These are phyloP conservation scores for Arctocebus calabarensis DNA, from an alignment of 2,797 vertebrate species.

Conservation along the genomic window DNA sequence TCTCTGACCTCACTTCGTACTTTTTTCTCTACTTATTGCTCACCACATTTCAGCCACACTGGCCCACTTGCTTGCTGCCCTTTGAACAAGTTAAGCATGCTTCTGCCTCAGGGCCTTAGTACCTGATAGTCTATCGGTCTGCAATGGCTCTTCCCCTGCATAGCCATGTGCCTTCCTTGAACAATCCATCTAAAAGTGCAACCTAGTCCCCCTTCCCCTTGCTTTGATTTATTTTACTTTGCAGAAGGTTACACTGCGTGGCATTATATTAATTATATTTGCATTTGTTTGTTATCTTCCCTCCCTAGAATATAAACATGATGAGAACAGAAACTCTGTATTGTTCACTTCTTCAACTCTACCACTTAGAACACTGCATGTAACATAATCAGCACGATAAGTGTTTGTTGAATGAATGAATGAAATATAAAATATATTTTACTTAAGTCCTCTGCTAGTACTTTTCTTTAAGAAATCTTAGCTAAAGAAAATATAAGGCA, in stretches of 20 bases:
- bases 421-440: conserved; percentile 41
- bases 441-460: neutral
- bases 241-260: neutral
- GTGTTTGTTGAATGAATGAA: conserved; percentile 39
- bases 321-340: neutral
- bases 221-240: conserved; percentile 29
- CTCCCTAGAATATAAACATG: conserved; percentile 14
- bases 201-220: neutral
- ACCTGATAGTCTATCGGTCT: conserved; percentile 29
- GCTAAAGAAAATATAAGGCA: neutral
- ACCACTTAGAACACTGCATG: neutral
- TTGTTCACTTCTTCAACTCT: neutral
- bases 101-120: conserved; percentile 5
- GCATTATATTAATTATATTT: neutral
- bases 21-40: conserved; percentile 29
- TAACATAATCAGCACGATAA: neutral
- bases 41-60: neutral
- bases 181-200: conserved; percentile 13
- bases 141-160: neutral
- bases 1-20: neutral
- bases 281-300: neutral
- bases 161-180: neutral
- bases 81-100: neutral
- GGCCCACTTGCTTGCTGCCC: conserved; percentile 10
- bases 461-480: conserved; percentile 40